Base-by-base conservation (phyloP, 2,888 invertebrate genomes). In the Sisyra terminalis region DNA sequence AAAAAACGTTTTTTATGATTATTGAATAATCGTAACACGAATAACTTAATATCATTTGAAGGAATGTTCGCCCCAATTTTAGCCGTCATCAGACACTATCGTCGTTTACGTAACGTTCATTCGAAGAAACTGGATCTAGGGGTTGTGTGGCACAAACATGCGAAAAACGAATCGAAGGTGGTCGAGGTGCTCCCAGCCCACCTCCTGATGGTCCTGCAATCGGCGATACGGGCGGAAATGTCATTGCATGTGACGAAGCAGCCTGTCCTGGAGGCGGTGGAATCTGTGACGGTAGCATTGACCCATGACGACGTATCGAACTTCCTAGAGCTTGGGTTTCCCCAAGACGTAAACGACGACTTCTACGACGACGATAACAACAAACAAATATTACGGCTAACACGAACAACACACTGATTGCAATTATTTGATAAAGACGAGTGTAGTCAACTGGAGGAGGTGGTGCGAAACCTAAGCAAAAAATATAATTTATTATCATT, bases 1-100 rank as follows among this genome's bases (percentile, higher is more conserved):
- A n/a, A 14, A 34, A 34, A 34, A 15, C 6, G 15, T 11, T 7
- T 2, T 34, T 34, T 34, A 34, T 8, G 15, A 8, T 14, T n/a
- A 34, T 3, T 9, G 2, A n/a, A 34, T 14, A 34, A 15, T 14
- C 8, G 13, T 3, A 11, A 34, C 14, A 5, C 15, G 15, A 3
- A 34, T n/a, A 34, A 8, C 8, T 34, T 11, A 7, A 34, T 14
- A 14, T 14, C 13, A 34, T 32, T 13, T 14, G 8, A 7, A n/a
- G 9, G 4, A 41, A 41, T 18, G 41, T 18, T 34, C 34, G 41
- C 30, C 46, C 46, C 44, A 39, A 43, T 48, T 49, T 49, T 51
- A 57, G 58, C 58, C 60, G 56, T 55, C 62, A 64, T 68, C 67
- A 70, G 56, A 70, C 70, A 57, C 68, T 69, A 58, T 70, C 69